Conservation (phyloP, 2,888 invertebrate genomes). For the Temnothorax unifasciatus region DNA sequence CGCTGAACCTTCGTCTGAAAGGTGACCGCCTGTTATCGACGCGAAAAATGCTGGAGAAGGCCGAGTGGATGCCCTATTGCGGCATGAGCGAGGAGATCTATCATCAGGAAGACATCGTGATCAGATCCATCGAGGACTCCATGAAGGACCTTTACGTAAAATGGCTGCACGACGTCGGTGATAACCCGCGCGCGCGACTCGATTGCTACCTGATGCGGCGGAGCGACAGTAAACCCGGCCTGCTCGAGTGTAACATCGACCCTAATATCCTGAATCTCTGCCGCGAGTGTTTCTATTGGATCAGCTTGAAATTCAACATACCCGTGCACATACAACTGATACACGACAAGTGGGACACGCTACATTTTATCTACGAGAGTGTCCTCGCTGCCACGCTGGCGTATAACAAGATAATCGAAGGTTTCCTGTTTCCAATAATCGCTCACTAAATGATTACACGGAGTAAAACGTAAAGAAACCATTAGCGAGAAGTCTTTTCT, state of each 20-base stretch:
- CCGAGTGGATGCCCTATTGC: conserved; percentile 93
- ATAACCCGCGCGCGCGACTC: conserved; percentile 88
- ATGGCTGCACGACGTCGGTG: conserved; percentile 89
- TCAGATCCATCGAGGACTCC: conserved; percentile 88
- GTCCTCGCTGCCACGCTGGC: conserved; percentile 91
- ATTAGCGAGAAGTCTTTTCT: background rate
- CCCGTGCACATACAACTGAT: conserved; percentile 90
- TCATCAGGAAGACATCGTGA: conserved; percentile 90
- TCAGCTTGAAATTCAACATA: conserved; percentile 90
- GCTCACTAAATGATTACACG: background rate
- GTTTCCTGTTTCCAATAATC: conserved; percentile 71
- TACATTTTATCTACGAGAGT: conserved; percentile 90
- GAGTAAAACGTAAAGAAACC: background rate
- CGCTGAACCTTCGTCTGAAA: conserved; percentile 90
- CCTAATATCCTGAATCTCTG: conserved; percentile 90
- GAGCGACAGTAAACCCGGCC: conserved; percentile 87
- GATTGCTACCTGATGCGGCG: conserved; percentile 93
- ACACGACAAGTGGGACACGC: conserved; percentile 88
- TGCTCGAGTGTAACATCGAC: conserved; percentile 94
- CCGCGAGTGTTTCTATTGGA: conserved; percentile 92
- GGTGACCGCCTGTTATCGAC: conserved; percentile 89
- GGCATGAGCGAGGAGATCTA: conserved; percentile 91
- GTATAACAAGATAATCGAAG: conserved; percentile 92
- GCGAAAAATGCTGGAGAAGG: conserved; percentile 90
- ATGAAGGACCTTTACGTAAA: conserved; percentile 87